Evolutionary conservation across 2,888 invertebrate genomes (phyloP), one percentile per base, ranked within the genome.

Genomic region (Syrista parreyssii): DNA sequence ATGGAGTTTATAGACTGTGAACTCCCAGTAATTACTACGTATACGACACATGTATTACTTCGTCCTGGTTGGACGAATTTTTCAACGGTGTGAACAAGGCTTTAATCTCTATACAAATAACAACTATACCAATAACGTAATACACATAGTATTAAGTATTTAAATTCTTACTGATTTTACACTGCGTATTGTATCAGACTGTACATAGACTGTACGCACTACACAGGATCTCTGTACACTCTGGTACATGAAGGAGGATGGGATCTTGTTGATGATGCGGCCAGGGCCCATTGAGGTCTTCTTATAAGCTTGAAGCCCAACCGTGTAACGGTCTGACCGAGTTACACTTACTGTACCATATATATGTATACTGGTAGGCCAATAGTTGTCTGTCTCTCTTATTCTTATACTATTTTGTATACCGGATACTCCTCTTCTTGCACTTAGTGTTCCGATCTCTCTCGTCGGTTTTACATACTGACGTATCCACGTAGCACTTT

Each of bases 321-420:
- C 86, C 83, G 83, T n/a, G 83, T 87, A 88, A 88, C 87, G 87
- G 88, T 86, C 78, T 83, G 88, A 83, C 87, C 87, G 88, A 86
- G 87, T 87, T 88, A 86, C 83, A 55, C 55, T 55, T 55, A 55
- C 55, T 55, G 55, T 55, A 55, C 23, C 55, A 23, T 55, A 55
- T 55, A 55, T 23, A 55, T 55, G 9, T 55, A 55, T 23, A 55
- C 23, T 55, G 55, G 55, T 9, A 55, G 9, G 2, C 55, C 23
- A 55, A 55, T 55, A 23, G 9, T 23, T 55, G 0, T 55, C 9
- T 55, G 23, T 55, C 55, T 55, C 55, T 23, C 55, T 55, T 23
- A 6, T 55, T 23, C 55, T 1, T 23, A 55, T 55, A 9, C 2
- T 55, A 55, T 23, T 55, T 55, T 55, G 23, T 55, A 55, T 55